Percentiles rank a stretch among this genome's conserved stretches.
Evolutionary conservation across 2,888 invertebrate species (phyloP).

Genomic region (Parthenolecanium corni): DNA sequence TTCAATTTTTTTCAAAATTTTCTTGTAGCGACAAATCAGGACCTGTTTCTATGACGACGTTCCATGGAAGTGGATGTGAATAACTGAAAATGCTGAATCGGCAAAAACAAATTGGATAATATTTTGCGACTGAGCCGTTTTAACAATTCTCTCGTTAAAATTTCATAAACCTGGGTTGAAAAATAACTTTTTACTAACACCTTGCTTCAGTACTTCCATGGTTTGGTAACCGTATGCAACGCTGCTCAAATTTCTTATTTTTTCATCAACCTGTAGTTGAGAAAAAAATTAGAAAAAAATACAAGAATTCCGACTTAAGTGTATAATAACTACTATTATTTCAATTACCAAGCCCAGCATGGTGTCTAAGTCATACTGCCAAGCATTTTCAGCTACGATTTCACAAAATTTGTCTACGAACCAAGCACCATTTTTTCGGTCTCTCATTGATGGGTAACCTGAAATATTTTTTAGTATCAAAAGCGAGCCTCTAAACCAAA

Average conservation of each 20-base stretch:
- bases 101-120: no score
- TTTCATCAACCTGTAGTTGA: not conserved
- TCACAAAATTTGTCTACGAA: conserved; percentile 57
- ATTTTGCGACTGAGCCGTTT: no score
- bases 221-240: conserved; percentile 43
- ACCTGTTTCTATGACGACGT: no score
- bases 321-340: not conserved
- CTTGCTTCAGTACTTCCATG: conserved; percentile 50
- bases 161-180: conserved; percentile 52
- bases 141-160: no score
- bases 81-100: no score
- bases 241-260: not conserved
- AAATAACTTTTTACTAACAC: conserved; percentile 53
- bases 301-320: conserved; percentile 36
- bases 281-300: conserved; percentile 35
- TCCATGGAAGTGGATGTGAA: no score
- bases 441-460: conserved; percentile 52
- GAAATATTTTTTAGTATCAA: no score
- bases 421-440: conserved; percentile 52
- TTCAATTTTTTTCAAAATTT: no score
- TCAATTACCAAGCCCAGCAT: conserved; percentile 51
- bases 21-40: no score
- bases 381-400: conserved; percentile 52
- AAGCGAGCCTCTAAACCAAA: no score
- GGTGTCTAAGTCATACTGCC: conserved; percentile 50